Evolutionary conservation across 2,888 invertebrate genomes (phyloP), one percentile per base, ranked within the genome.

Genomic region (Apodemia zela): DNA sequence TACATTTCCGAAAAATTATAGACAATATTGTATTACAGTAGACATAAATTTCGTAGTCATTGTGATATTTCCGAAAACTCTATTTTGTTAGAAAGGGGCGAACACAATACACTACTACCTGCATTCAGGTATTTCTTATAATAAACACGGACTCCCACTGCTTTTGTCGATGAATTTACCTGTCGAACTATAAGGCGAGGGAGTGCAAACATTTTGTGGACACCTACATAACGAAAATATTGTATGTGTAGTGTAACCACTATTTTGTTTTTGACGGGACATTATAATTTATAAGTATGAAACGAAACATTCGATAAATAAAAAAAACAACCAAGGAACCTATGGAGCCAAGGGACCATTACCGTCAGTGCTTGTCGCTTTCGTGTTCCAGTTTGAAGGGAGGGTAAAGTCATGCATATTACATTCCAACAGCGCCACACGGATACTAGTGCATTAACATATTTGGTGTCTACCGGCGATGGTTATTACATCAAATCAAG

Each of bases 11-110:
- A 87, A 87, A 87, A 80, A 75, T 45, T 45, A 75, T 80, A 72
- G 81, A 79, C 83, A 84, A 85, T 85, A 82, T 85, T 81, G 79
- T 81, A 78, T 80, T 79, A 78, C 80, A 75, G 76, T 80, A 81
- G 75, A 84, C 87, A 89, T 90, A 89, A 90, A 90, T 90, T 89
- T 89, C 80, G 77, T 79, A 82, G 82, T 82, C 84, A 89, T 91
- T 91, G 91, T 90, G 80, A 80, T 80, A 79, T 84, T 89, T 90
- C 89, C 88, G 80, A 89, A 90, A 90, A 90, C 79, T 88, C 86
- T 85, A 88, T 89, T 89, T 85, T 89, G 79, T 80, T 72, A 70
- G 73, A 77, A 82, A 82, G 84, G 83, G 82, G 84, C 83, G 83
- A 73, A 78, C 72, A 74, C 88, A 87, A 88, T 84, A 75, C 74